Percentiles rank a stretch among this genome's conserved stretches.
Evolutionary conservation across 2,888 invertebrate species (phyloP).

Genomic region (Leucophenga montana): DNA sequence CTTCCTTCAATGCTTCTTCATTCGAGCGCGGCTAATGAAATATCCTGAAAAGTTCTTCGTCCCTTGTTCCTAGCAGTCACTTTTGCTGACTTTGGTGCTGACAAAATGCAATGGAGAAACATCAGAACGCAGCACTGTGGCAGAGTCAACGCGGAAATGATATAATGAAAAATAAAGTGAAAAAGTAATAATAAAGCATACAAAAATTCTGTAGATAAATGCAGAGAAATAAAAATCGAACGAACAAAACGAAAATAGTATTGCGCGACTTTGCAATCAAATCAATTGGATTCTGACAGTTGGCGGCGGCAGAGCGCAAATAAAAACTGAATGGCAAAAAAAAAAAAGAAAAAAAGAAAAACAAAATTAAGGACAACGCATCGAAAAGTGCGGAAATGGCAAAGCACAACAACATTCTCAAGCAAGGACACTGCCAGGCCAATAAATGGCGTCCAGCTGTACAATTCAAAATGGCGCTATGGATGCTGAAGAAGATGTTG

Average conservation of each 20-base stretch:
- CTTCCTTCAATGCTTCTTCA: no score
- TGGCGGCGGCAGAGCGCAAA: neutral
- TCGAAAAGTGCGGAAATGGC: neutral
- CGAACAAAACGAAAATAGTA: neutral
- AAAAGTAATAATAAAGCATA: neutral
- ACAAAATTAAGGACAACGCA: no score
- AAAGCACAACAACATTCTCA: neutral
- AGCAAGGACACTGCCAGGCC: no score
- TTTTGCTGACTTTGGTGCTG: no score
- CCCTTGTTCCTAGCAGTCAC: no score
- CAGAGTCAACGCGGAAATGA: slow-evolving; percentile 11
- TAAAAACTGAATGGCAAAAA: no score
- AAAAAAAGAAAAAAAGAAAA: no score
- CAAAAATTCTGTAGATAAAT: no score
- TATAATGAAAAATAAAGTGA: slow-evolving; percentile 22
- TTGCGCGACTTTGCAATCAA: slow-evolving; percentile 14
- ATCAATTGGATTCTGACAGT: slow-evolving; percentile 13
- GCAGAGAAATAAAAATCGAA: no score
- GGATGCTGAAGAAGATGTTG: neutral
- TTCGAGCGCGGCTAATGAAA: neutral
- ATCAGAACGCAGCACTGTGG: neutral
- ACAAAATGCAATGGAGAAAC: no score
- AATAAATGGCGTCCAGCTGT: no score
- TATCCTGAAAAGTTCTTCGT: neutral
- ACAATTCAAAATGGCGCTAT: neutral